Evolutionary conservation across 2,888 invertebrate species (phyloP).

Genomic region (Himalopsyche kuldschensis): DNA sequence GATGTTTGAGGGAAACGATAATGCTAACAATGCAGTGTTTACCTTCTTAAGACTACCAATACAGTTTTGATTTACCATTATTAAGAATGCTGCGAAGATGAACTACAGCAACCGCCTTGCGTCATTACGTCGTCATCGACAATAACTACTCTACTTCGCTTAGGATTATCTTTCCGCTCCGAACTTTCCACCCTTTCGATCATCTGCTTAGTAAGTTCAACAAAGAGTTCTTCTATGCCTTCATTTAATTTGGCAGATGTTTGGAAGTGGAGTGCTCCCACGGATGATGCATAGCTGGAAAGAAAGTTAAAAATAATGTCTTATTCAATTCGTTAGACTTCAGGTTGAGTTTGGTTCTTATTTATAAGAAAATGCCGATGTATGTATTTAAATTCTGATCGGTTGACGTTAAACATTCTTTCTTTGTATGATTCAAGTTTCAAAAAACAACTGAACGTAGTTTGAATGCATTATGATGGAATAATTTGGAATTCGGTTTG

Average conservation of each 20-base stretch:
- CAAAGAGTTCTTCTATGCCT: slow-evolving; percentile 89
- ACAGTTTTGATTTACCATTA: background rate
- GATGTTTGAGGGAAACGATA: no score
- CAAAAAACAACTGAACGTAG: no score
- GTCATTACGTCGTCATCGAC: slow-evolving; percentile 52
- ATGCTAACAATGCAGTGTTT: no score
- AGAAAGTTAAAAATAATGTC: background rate
- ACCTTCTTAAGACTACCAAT: background rate
- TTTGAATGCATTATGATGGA: no score
- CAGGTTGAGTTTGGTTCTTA: no score
- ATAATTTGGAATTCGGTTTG: no score
- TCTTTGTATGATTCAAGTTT: no score
- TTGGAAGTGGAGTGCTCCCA: slow-evolving; percentile 89
- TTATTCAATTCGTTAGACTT: no score
- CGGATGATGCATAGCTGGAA: slow-evolving; percentile 83
- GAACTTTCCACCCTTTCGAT: slow-evolving; percentile 54
- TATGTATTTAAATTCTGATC: no score
- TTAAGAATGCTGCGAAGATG: background rate
- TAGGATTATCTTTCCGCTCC: slow-evolving; percentile 38
- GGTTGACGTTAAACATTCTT: no score
- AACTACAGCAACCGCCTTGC: slow-evolving; percentile 24
- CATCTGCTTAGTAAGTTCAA: slow-evolving; percentile 80
- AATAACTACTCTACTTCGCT: slow-evolving; percentile 50
- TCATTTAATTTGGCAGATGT: slow-evolving; percentile 92
- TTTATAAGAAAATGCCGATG: no score